These are phyloP conservation scores for Caprella mutica DNA, from an alignment of 2,888 invertebrate species.

Conservation along the genomic window DNA sequence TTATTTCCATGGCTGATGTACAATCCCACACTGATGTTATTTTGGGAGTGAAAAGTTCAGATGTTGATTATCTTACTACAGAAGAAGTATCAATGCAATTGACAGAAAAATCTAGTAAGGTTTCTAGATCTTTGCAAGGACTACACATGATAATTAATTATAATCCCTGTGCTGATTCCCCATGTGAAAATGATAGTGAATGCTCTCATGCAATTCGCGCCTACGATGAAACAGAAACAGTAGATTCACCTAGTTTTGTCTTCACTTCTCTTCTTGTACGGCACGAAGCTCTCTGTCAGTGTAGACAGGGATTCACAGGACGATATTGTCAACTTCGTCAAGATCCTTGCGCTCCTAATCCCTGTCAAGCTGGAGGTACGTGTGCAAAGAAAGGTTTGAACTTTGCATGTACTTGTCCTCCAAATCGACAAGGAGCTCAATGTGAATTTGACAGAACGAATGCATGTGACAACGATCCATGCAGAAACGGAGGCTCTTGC, in stretches of 20 bases:
- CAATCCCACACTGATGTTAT: slow-evolving; percentile 32
- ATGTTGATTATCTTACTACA: slow-evolving; percentile 51
- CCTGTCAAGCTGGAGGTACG: slow-evolving; percentile 70
- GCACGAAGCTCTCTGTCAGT: slow-evolving; percentile 67
- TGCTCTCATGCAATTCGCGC: slow-evolving; percentile 39
- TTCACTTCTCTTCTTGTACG: slow-evolving; percentile 69
- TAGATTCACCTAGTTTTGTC: slow-evolving; percentile 67
- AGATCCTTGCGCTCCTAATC: slow-evolving; percentile 82
- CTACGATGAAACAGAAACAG: slow-evolving; percentile 54
- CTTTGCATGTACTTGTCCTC: slow-evolving; percentile 69
- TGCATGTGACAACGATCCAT: slow-evolving; percentile 72
- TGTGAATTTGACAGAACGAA: slow-evolving; percentile 76
- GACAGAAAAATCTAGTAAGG: slow-evolving; percentile 17
- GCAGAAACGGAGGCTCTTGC: slow-evolving; percentile 83
- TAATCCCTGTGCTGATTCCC: slow-evolving; percentile 46
- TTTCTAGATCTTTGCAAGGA: slow-evolving; percentile 28
- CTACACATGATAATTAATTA: slow-evolving; percentile 36
- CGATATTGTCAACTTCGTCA: slow-evolving; percentile 69
- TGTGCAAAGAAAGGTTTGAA: slow-evolving; percentile 74
- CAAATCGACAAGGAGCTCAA: slow-evolving; percentile 64
- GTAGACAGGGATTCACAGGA: slow-evolving; percentile 73
- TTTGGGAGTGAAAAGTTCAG: slow-evolving; percentile 19
- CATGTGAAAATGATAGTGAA: slow-evolving; percentile 46
- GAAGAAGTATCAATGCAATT: slow-evolving; percentile 62
- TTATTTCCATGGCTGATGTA: slow-evolving; percentile 31